These are phyloP conservation scores for Cassiopea xamachana DNA, from an alignment of 30 jellyfish, hydroid and myxozoan genomes.

Conservation along the genomic window DNA sequence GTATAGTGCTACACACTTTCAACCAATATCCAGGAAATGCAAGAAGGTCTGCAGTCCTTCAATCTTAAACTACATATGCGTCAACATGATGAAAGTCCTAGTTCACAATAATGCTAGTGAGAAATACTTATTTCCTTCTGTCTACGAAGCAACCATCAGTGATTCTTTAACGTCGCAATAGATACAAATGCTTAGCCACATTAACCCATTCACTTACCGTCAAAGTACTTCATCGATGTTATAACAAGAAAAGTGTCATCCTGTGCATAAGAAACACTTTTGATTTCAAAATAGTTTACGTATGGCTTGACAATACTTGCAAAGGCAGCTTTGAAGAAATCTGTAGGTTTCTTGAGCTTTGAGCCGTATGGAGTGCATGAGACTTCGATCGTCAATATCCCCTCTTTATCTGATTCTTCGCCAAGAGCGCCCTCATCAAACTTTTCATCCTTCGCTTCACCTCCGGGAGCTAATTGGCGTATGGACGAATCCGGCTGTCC, in stretches of 20 bases:
- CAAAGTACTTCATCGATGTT: neutral
- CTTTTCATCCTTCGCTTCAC: neutral
- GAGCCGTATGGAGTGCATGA: constrained; percentile 28
- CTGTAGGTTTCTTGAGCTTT: constrained; percentile 36
- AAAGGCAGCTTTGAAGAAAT: neutral
- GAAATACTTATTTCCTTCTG: too few relatives aligned
- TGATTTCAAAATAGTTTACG: neutral
- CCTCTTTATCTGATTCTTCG: neutral
- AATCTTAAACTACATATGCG: too few relatives aligned
- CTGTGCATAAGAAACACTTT: neutral
- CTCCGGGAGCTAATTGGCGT: neutral
- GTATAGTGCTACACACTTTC: too few relatives aligned
- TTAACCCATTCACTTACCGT: constrained; percentile 13
- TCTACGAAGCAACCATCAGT: too few relatives aligned
- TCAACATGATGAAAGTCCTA: too few relatives aligned
- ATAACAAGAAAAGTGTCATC: constrained; percentile 24
- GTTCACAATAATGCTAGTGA: too few relatives aligned
- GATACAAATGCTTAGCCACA: neutral
- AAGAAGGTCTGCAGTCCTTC: too few relatives aligned
- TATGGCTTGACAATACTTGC: neutral
- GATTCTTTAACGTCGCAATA: too few relatives aligned
- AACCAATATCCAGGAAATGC: too few relatives aligned
- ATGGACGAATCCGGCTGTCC: too few relatives aligned
- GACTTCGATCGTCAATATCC: neutral
- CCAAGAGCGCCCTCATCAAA: neutral